These are phyloP conservation scores for Dryas iulia DNA, from an alignment of 1,140 invertebrate genomes.

Conservation along the genomic window DNA sequence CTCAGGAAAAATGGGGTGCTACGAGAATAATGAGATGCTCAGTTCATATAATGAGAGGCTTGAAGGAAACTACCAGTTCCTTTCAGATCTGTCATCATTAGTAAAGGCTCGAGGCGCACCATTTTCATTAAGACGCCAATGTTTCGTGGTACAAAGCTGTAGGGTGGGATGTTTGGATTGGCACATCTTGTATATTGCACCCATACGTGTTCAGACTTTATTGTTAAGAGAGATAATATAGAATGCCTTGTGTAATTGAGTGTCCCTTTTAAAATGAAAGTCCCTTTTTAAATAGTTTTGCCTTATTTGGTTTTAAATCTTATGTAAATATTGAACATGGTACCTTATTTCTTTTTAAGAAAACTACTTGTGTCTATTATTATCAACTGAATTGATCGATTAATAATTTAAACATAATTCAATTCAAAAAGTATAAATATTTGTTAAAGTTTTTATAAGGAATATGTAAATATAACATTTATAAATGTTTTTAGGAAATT, in stretches of 20 bases:
- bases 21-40: slow-evolving; percentile 60
- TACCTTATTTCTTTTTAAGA: too few species aligned
- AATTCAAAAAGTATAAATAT: too few species aligned
- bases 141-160: slow-evolving; percentile 59
- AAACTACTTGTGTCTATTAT: too few species aligned
- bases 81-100: slow-evolving; percentile 77
- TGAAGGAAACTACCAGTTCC: slow-evolving; percentile 41
- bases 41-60: slow-evolving; percentile 41
- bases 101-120: slow-evolving; percentile 51
- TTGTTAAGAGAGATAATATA: slow-evolving; percentile 9
- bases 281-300: neutral
- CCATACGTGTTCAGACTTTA: slow-evolving; percentile 3
- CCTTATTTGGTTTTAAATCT: neutral
- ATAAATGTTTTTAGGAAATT: too few species aligned
- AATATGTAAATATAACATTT: too few species aligned
- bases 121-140: slow-evolving; percentile 72
- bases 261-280: neutral
- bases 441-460: too few species aligned
- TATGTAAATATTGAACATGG: too few species aligned
- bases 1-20: slow-evolving; percentile 22
- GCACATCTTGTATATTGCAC: slow-evolving; percentile 29
- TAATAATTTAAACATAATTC: too few species aligned
- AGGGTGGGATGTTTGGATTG: slow-evolving; percentile 29
- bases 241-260: neutral
- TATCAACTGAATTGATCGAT: too few species aligned